These are phyloP conservation scores for Acipenser oxyrinchus DNA, from an alignment of 2,797 vertebrate species.

Conservation along the genomic window DNA sequence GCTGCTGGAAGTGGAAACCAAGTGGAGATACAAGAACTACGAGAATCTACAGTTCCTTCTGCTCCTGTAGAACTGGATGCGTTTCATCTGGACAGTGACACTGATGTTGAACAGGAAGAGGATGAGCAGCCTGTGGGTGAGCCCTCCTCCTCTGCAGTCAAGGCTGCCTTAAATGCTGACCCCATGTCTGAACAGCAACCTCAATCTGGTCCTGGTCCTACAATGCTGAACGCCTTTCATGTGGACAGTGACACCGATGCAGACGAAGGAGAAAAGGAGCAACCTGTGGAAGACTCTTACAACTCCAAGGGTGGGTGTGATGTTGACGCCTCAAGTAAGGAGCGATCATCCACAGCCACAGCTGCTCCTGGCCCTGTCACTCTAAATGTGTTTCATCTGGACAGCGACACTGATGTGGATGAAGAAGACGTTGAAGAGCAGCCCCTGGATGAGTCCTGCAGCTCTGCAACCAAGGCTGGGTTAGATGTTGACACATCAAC, in stretches of 20 bases:
- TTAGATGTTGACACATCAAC: slow-evolving; percentile 18
- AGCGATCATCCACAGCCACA: neutral
- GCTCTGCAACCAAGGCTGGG: slow-evolving; percentile 14
- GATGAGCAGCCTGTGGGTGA: slow-evolving; percentile 11
- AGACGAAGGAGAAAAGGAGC: slow-evolving; percentile 29
- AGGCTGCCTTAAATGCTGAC: slow-evolving; percentile 4
- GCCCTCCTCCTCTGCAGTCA: neutral
- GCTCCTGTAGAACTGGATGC: neutral
- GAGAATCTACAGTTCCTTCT: no score
- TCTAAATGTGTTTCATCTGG: slow-evolving; percentile 32
- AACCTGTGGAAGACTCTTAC: slow-evolving; percentile 10
- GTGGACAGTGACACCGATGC: slow-evolving; percentile 52
- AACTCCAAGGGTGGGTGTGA: neutral
- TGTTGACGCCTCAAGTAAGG: neutral
- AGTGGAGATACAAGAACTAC: neutral
- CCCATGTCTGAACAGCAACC: neutral
- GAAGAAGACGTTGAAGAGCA: slow-evolving; percentile 27
- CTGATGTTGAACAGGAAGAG: neutral
- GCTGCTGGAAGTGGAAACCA: no score
- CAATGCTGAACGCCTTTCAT: slow-evolving; percentile 28
- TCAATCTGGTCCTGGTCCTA: slow-evolving; percentile 7
- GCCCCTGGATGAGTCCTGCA: neutral
- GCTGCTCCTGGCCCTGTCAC: slow-evolving; percentile 20
- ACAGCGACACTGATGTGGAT: slow-evolving; percentile 51
- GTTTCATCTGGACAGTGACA: neutral